Conservation (phyloP, 2,797 vertebrate species). For the Parauchenoglanis punctatus region DNA sequence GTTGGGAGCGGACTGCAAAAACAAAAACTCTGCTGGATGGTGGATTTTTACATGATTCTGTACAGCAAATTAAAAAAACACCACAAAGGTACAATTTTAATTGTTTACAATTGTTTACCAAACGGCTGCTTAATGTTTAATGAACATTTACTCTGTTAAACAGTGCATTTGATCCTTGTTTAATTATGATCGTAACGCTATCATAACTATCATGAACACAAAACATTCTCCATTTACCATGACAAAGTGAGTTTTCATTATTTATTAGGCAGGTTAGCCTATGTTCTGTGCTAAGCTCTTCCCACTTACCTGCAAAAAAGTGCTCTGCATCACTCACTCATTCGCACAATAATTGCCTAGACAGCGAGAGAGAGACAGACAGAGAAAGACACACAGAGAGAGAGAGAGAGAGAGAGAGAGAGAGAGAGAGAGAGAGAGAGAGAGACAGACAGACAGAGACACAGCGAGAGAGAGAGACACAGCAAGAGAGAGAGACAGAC, state of each 20-base stretch:
- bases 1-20: no score
- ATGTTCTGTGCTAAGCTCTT: background rate
- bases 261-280: background rate
- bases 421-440: conserved; percentile 39
- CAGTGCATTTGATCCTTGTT: background rate
- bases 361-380: conserved; percentile 37
- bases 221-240: background rate
- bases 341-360: conserved; percentile 73
- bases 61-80: no score
- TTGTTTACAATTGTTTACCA: background rate
- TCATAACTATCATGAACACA: background rate
- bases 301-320: conserved; percentile 72
- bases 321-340: conserved; percentile 78
- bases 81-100: no score
- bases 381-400: conserved; percentile 23
- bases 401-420: conserved; percentile 45
- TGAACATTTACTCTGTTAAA: background rate
- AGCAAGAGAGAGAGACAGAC: no score
- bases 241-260: background rate
- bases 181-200: background rate
- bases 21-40: background rate
- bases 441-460: conserved; percentile 40
- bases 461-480: no score
- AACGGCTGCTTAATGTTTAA: background rate
- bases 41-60: background rate